Conservation (phyloP, 1,140 invertebrate species). For the Drosophila watanabei region DNA sequence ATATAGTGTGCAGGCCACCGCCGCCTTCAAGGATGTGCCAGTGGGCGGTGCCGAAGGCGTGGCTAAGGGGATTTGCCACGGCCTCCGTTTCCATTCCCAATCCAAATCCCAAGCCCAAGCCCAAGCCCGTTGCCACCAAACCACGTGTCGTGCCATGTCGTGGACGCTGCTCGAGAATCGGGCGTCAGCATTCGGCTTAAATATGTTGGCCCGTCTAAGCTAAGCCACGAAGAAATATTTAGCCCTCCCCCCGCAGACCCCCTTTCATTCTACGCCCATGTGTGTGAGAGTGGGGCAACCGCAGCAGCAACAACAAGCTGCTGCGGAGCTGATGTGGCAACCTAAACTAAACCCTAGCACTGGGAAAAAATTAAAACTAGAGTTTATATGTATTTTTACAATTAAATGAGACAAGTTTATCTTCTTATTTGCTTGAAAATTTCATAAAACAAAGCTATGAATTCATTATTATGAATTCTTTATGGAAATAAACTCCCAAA, state of each 20-base stretch:
- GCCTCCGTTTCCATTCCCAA: constrained; percentile 29
- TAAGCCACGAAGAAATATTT: constrained; percentile 83
- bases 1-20: constrained; percentile 53
- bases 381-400: too few relatives aligned
- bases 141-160: constrained; percentile 72
- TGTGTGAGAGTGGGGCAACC: constrained; percentile 46
- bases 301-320: constrained; percentile 62
- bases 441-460: not conserved
- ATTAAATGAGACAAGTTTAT: not conserved
- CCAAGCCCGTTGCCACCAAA: constrained; percentile 41
- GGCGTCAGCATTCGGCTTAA: constrained; percentile 67
- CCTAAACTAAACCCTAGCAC: constrained; percentile 10
- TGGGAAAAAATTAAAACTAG: not conserved
- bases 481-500: not conserved
- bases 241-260: constrained; percentile 2
- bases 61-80: constrained; percentile 68
- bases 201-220: constrained; percentile 72
- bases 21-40: constrained; percentile 63
- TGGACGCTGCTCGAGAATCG: constrained; percentile 52
- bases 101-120: not conserved
- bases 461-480: not conserved
- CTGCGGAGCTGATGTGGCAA: constrained; percentile 10
- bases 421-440: too few relatives aligned
- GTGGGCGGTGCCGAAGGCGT: constrained; percentile 50
- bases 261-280: constrained; percentile 17